These are phyloP conservation scores for Bucorvus abyssinicus DNA, from an alignment of 2,797 vertebrate species.

Conservation along the genomic window DNA sequence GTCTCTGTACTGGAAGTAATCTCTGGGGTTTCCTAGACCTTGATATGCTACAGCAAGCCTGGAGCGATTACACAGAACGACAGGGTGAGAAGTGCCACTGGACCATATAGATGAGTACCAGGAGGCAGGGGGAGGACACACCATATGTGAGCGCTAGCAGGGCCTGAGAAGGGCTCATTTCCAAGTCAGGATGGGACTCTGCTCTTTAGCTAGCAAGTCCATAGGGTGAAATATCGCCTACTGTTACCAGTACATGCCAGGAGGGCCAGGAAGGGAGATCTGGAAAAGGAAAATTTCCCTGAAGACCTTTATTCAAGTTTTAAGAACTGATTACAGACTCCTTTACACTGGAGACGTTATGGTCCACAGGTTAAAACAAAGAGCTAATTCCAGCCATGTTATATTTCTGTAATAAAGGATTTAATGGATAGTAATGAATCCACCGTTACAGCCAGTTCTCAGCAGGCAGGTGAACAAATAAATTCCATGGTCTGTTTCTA, in stretches of 20 bases:
- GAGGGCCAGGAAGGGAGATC: neutral
- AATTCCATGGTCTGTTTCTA: neutral
- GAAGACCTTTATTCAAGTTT: neutral
- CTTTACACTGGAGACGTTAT: accelerated
- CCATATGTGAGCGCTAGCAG: accelerated
- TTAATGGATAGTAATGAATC: neutral
- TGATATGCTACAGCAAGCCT: neutral
- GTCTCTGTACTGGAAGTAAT: neutral
- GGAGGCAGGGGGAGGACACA: neutral
- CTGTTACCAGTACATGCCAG: neutral
- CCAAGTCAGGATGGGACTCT: neutral
- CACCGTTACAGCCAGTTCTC: neutral
- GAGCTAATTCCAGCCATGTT: neutral
- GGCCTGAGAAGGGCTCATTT: neutral
- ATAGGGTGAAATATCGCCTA: neutral
- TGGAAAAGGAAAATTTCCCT: neutral
- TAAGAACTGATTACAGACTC: neutral
- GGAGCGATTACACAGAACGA: neutral
- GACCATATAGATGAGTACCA: accelerated
- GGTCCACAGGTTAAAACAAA: neutral
- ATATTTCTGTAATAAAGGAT: neutral
- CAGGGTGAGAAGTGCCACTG: neutral
- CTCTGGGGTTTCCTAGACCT: neutral
- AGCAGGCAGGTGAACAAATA: neutral
- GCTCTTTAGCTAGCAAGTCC: neutral